phyloP scores from a whole-genome alignment of 2,797 vertebrate species.

The Crenuchus spilurus region DNA sequence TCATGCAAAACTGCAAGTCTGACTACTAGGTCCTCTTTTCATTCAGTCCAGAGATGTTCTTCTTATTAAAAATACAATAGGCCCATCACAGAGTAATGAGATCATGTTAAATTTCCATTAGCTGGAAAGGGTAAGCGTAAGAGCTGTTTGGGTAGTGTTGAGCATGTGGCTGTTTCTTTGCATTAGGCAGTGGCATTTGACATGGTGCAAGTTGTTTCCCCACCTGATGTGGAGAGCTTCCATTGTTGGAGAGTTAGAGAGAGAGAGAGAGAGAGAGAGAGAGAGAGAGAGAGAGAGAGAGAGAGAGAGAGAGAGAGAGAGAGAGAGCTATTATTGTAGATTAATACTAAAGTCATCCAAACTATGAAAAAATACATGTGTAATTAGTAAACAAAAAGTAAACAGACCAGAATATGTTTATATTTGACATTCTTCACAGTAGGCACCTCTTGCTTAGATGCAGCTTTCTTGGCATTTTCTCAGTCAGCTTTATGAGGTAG shows the following conservation, averaged over 20 bases:
- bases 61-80: slow-evolving; percentile 39
- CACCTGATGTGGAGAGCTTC: not conserved
- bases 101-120: slow-evolving; percentile 29
- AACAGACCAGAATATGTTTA: too few species aligned
- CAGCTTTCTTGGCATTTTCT: too few species aligned
- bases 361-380: too few species aligned
- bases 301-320: not conserved
- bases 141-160: slow-evolving; percentile 33
- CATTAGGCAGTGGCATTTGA: slow-evolving; percentile 23
- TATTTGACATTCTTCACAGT: too few species aligned
- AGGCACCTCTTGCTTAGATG: too few species aligned
- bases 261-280: not conserved
- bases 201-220: slow-evolving; percentile 1
- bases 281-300: not conserved
- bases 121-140: slow-evolving; percentile 13
- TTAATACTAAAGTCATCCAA: too few species aligned
- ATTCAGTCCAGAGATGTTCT: slow-evolving; percentile 15
- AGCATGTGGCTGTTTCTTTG: slow-evolving; percentile 23
- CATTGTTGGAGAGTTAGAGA: not conserved
- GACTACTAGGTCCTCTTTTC: not conserved
- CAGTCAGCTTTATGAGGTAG: too few species aligned
- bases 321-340: too few species aligned
- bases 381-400: too few species aligned
- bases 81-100: slow-evolving; percentile 25
- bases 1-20: not conserved